Conservation (phyloP, 2,888 invertebrate genomes). For the Nezara viridula region DNA sequence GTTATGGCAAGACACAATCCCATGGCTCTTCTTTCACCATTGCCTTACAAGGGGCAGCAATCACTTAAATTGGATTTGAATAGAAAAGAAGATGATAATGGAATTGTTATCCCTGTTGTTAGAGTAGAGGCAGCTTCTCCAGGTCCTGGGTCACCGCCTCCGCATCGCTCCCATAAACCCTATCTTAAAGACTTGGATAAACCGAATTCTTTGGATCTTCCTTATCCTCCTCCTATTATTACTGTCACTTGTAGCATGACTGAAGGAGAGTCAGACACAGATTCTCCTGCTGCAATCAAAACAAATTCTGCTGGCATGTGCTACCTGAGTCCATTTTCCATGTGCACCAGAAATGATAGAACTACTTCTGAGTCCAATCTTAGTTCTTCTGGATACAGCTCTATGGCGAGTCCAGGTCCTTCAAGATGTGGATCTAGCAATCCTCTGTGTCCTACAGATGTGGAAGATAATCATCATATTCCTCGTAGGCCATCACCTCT, state of each 20-base stretch:
- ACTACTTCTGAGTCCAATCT: slow-evolving; percentile 87
- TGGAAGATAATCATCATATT: slow-evolving; percentile 74
- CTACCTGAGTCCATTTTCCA: slow-evolving; percentile 84
- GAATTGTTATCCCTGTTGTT: slow-evolving; percentile 76
- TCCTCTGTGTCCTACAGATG: slow-evolving; percentile 82
- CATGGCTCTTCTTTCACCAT: slow-evolving; percentile 60
- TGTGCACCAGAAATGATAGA: slow-evolving; percentile 79
- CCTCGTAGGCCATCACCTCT: slow-evolving; percentile 74
- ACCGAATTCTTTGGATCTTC: slow-evolving; percentile 75
- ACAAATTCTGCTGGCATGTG: slow-evolving; percentile 74
- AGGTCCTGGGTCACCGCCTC: slow-evolving; percentile 74
- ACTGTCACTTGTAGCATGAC: slow-evolving; percentile 83
- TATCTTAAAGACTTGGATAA: slow-evolving; percentile 73
- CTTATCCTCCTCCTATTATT: slow-evolving; percentile 78
- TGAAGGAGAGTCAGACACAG: slow-evolving; percentile 81
- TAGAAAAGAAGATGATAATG: slow-evolving; percentile 55
- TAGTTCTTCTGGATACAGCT: slow-evolving; percentile 87
- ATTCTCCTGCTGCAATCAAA: slow-evolving; percentile 71
- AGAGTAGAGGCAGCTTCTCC: slow-evolving; percentile 80
- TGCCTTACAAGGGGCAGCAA: slow-evolving; percentile 43
- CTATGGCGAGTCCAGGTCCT: slow-evolving; percentile 87
- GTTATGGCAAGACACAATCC: slow-evolving; percentile 70
- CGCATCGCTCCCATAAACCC: slow-evolving; percentile 67
- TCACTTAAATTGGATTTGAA: slow-evolving; percentile 35
- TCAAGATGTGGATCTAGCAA: slow-evolving; percentile 86